Evolutionary conservation across 2,113 vertebrate species (phyloP).

Genomic region (Aldabrachelys gigantea): DNA sequence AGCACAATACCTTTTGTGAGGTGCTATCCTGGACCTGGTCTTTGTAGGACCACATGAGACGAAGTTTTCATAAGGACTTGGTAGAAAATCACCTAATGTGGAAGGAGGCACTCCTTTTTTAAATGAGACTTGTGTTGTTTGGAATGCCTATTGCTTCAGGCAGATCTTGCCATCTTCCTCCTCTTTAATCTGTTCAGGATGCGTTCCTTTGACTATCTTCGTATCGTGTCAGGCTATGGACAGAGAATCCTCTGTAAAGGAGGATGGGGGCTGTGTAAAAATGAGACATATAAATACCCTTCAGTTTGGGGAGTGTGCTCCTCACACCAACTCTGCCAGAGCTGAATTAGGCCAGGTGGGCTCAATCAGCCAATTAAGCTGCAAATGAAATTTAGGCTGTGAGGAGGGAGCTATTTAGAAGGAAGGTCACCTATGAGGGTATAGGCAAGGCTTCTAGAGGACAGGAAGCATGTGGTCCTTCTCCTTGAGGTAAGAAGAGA

Average conservation of each 20-base stretch:
- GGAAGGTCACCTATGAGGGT: not conserved
- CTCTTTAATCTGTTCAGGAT: not conserved
- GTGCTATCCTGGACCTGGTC: not conserved
- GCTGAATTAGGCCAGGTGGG: not conserved
- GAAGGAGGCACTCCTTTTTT: not conserved
- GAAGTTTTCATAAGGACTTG: not conserved
- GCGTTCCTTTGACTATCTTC: accelerated
- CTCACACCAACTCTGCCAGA: not conserved
- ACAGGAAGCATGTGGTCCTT: not conserved
- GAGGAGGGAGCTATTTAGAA: not conserved
- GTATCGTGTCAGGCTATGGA: not conserved
- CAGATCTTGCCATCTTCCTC: not conserved
- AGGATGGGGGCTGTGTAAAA: not conserved
- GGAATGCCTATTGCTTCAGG: not conserved
- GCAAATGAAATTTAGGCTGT: not conserved
- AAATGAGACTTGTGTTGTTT: not conserved
- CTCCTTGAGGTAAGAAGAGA: not conserved
- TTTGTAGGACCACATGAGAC: not conserved
- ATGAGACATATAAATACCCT: not conserved
- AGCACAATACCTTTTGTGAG: not conserved
- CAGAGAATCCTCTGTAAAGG: not conserved
- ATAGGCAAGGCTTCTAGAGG: not conserved
- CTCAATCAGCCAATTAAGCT: not conserved
- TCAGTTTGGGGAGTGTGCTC: not conserved
- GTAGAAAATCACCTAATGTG: not conserved